Base-by-base conservation (phyloP, 2,113 vertebrate species). In the Steatornis caripensis region DNA sequence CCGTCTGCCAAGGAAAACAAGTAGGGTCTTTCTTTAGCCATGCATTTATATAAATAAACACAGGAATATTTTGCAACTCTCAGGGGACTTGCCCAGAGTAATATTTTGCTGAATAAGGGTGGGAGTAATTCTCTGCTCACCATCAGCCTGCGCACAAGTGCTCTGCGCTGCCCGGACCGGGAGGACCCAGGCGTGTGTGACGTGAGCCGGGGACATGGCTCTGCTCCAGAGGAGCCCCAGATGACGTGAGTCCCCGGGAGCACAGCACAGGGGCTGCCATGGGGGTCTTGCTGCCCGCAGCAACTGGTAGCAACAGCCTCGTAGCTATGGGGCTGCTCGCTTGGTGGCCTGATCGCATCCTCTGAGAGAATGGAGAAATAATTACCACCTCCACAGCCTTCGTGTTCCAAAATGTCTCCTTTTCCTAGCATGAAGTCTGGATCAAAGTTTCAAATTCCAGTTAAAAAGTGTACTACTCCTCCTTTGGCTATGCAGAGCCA, bases 1-100 rank as follows among this genome's bases (percentile, higher is more conserved):
- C 60, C 1, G 3, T 10, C 79, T 77, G 95, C 95, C 93, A 95
- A 96, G 92, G 68, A 92, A 94, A 97, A 96, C 93, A 93, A 86
- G 76, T 32, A 71, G 90, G 93, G 93, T 61, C 91, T 95, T 95
- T 95, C 95, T 95, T 96, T 89, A 97, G 93, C 91, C 51, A 2
- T 92, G 90, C 83, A 72, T 96, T 95, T 41, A 34, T 70, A 43
- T 48, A 90, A 96, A 96, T 60, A 96, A 97, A 95, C 94, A 93
- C 84, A 46, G 93, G 94, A 53, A 92, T 95, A 81, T 90, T 89
- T 77, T 54, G 34, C 68, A 43, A 18, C 46, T 95, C 96, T 60
- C 68, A 2, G 36, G n/a, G 76, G 93, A 16, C 34, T 62, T 36
- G 83, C 88, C 78, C 75, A 30, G 88, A 39, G 85, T 17, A 2